Evolutionary conservation across 2,113 vertebrate genomes (phyloP), one percentile per base, ranked within the genome.

Genomic region (Ancistrus triradiatus): DNA sequence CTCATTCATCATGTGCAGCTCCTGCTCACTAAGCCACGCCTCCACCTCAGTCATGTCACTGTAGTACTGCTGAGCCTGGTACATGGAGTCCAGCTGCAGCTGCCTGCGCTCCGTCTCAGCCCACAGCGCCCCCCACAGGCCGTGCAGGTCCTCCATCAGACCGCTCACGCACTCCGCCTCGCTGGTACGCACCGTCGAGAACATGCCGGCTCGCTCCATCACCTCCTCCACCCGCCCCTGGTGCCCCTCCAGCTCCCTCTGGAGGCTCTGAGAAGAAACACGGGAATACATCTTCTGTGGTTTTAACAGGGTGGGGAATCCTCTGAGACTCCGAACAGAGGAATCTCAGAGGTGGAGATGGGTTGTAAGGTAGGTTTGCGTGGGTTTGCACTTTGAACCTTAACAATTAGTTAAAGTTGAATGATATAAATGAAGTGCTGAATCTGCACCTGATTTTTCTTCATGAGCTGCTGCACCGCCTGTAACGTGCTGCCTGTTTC

Each of bases 1-100:
- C 69, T 96, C 91, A 21, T 87, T 94, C 94, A 96, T 93, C 91
- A 96, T 86, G 65, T 95, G 90, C 71, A 97, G 87, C 79, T 97
- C 94, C 62, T 97, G 94, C 74, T 97, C 94, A 1, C 93, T 91
- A 51, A 97, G 85, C 94, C 94, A 95, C 24, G 93, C 83, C 79
- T 97, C 93, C 77, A 95, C 94, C 77, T 97, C 94, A 0, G 88
- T 89, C 13, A 90, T 87, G 40, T 96, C 94, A 1, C 92, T 94
- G 86, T 91, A 95, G 76, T 93, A 96, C 76, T 95, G 94, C 75
- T 97, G 90, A 58, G 91, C 90, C 69, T 93, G 94, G 85, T 91
- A 95, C 88, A 92, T 91, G 74, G 90, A 89, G 0, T 93, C 92
- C 77, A 96, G 81, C 0, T 74, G 56, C 65, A 92, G 87, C 84